phyloP scores from a whole-genome alignment of 2,888 invertebrate genomes.

The Crossocerus cetratus region DNA sequence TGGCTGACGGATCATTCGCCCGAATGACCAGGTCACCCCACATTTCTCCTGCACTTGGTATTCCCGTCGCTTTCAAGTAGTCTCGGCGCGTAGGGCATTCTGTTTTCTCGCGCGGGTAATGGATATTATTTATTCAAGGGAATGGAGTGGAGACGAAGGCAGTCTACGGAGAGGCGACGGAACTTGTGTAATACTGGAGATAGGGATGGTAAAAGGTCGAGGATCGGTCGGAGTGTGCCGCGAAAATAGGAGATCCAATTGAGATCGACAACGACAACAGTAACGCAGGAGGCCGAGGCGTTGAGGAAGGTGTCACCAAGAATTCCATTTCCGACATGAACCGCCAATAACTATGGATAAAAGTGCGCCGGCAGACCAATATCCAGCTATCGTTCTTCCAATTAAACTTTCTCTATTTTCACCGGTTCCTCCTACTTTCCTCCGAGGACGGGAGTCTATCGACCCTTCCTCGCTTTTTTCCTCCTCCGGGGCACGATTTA shows the following conservation, averaged over 20 bases:
- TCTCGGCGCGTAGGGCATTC: not conserved
- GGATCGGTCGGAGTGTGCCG: not conserved
- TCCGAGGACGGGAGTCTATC: slow-evolving; percentile 29
- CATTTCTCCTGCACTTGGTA: slow-evolving; percentile 7
- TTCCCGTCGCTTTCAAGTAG: not conserved
- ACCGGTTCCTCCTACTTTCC: slow-evolving; percentile 12
- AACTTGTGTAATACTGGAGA: not conserved
- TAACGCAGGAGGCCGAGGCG: not conserved
- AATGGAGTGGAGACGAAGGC: not conserved
- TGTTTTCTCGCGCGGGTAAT: not conserved
- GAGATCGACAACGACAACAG: not conserved
- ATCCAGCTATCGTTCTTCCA: slow-evolving; percentile 18
- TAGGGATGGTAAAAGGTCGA: not conserved
- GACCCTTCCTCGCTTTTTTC: slow-evolving; percentile 7
- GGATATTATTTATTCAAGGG: not conserved
- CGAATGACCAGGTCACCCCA: slow-evolving; percentile 8
- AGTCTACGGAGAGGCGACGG: too few species aligned
- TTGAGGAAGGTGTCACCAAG: not conserved
- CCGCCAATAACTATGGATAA: not conserved
- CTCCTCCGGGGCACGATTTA: slow-evolving; percentile 20
- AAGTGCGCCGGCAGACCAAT: not conserved
- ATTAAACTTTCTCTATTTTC: slow-evolving; percentile 38
- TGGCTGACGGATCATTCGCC: slow-evolving; percentile 55
- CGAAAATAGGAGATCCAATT: not conserved
- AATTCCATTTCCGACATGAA: slow-evolving; percentile 1